Percentiles rank a stretch among this genome's conserved stretches.
phyloP scores from a whole-genome alignment of 2,888 invertebrate genomes.

The Hoplodrina blanda region DNA sequence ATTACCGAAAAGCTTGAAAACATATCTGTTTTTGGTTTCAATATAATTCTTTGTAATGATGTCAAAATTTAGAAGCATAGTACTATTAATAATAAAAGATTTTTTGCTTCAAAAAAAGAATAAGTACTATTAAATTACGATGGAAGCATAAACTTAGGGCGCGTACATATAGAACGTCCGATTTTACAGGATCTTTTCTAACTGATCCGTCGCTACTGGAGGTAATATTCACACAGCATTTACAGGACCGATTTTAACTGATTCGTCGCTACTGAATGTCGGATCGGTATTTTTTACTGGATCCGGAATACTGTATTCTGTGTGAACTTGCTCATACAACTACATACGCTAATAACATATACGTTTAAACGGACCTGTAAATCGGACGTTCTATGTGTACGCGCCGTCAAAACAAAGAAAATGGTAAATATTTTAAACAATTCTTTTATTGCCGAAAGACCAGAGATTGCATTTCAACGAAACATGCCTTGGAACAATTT shows the following conservation, averaged over 20 bases:
- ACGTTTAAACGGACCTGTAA: too few relatives aligned
- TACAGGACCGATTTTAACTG: too few relatives aligned
- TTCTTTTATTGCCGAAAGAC: slow-evolving; percentile 35
- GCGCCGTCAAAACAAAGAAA: slow-evolving; percentile 47
- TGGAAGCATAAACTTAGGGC: slow-evolving; percentile 58
- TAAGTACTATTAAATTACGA: slow-evolving; percentile 23
- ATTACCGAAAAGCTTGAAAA: slow-evolving; percentile 49
- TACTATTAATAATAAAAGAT: background rate
- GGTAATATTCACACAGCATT: too few relatives aligned
- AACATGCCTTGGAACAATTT: slow-evolving; percentile 47
- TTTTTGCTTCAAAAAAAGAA: slow-evolving; percentile 30
- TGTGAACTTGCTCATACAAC: too few relatives aligned
- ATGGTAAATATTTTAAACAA: slow-evolving; percentile 25
- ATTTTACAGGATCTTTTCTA: too few relatives aligned
- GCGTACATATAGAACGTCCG: too few relatives aligned
- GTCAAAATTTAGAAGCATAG: slow-evolving; percentile 1
- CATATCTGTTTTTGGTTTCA: slow-evolving; percentile 40
- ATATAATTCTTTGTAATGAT: slow-evolving; percentile 11
- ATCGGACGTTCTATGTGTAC: too few relatives aligned
- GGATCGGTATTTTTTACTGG: too few relatives aligned
- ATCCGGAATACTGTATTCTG: too few relatives aligned
- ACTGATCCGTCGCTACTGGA: too few relatives aligned
- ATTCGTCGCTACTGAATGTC: too few relatives aligned
- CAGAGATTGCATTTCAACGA: slow-evolving; percentile 38
- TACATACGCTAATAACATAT: too few relatives aligned